Base-by-base conservation (phyloP, 2,888 invertebrate species). In the Xanthorhoe spadicearia region DNA sequence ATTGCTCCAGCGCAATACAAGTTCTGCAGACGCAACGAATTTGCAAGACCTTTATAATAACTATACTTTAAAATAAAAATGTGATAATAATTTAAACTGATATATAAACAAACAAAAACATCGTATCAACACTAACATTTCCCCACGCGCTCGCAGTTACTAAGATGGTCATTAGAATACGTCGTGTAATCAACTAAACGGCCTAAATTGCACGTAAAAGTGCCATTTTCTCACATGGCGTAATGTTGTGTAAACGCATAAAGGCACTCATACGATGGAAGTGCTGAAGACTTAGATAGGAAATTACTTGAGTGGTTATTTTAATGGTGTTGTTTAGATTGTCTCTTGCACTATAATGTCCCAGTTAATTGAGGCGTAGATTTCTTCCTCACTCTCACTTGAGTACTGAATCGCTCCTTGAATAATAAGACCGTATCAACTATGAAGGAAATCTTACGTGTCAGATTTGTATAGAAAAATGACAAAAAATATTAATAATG, bases 171-270 rank as follows among this genome's bases (percentile, higher is more conserved):
- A 78, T 81, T 81, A 82, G 76, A 78, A 79, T 77, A 76, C 75
- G 65, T 75, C 71, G 72, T 74, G 73, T 67, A 77, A 82, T 82
- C 82, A 81, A 74, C 71, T 70, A 72, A 82, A 82, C 75, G 75
- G 78, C 73, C 74, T 73, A 76, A 71, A 79, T 78, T 77, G 76
- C 71, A 71, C 75, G 69, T 74, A 77, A 78, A 77, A 77, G 75
- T 77, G 69, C 74, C 74, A 74, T 80, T 81, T 81, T 74, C 77
- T 76, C 75, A 81, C 72, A 70, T 76, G 73, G 73, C 64, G 72
- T 80, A 81, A 82, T 81, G 80, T 80, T 77, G 70, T 81, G 81
- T 79, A 81, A 78, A 78, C 77, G 70, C 77, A 76, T 81, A 81
- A 80, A 81, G 68, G 54, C 54, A 60, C 63, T 67, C 35, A 32